Percentiles rank a stretch among this genome's conserved stretches.
These are phyloP conservation scores for Chironomus tepperi DNA, from an alignment of 1,140 invertebrate species.

Conservation along the genomic window DNA sequence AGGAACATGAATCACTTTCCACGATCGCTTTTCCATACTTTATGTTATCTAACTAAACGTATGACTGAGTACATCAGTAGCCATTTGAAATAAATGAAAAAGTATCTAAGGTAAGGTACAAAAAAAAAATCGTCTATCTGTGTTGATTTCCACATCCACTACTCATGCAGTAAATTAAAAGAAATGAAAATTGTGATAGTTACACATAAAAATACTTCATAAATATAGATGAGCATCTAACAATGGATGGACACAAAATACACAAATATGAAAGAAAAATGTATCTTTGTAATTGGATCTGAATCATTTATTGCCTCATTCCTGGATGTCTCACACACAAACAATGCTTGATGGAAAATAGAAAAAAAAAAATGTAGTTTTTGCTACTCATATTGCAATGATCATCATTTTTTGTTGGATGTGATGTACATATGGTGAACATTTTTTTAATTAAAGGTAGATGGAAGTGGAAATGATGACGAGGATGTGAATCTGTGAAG, in stretches of 20 bases:
- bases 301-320: slow-evolving; percentile 19
- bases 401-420: not conserved
- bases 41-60: not conserved
- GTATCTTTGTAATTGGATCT: slow-evolving; percentile 21
- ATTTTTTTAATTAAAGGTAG: not conserved
- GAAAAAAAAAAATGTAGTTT: not conserved
- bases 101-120: not conserved
- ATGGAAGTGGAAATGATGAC: too few relatives aligned
- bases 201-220: not conserved
- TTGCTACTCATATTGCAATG: not conserved
- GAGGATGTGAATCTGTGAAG: too few relatives aligned
- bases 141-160: not conserved
- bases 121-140: not conserved
- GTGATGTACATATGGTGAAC: not conserved
- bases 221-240: slow-evolving; percentile 7
- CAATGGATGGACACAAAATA: not conserved
- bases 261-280: not conserved
- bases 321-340: not conserved
- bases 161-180: slow-evolving; percentile 17
- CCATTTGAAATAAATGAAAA: not conserved
- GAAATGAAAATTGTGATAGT: not conserved
- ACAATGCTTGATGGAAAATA: not conserved
- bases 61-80: not conserved
- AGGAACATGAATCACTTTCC: not conserved
- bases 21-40: not conserved